Evolutionary conservation across 2,113 vertebrate genomes (phyloP).

Genomic region (Cinclus mexicanus): DNA sequence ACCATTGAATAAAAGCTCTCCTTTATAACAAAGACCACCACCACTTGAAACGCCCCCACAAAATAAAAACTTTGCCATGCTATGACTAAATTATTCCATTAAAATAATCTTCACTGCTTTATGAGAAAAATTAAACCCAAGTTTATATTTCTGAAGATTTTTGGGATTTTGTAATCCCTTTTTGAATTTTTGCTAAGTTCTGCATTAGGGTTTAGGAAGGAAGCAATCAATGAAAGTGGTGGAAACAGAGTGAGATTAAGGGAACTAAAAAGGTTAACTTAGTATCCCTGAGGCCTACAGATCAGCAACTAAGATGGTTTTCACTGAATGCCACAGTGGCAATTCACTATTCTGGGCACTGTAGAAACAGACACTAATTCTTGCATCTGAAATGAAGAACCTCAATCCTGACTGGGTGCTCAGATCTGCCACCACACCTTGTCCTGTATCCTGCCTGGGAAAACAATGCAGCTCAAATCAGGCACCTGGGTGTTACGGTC

Average conservation of each 20-base stretch:
- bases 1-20: background rate
- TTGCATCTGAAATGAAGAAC: background rate
- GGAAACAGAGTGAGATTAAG: background rate
- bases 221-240: background rate
- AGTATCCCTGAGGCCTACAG: background rate
- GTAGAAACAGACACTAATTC: background rate
- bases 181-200: background rate
- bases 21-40: background rate
- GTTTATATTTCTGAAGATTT: background rate
- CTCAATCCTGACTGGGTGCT: background rate
- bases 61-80: background rate
- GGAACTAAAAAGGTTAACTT: background rate
- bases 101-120: background rate
- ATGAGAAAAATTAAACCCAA: background rate
- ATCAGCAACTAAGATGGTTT: background rate
- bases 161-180: background rate
- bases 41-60: rapidly evolving
- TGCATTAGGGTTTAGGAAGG: background rate
- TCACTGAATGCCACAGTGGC: background rate
- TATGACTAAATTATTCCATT: background rate
- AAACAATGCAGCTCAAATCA: background rate
- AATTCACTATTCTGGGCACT: background rate
- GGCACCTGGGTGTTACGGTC: background rate
- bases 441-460: background rate
- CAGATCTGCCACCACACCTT: background rate